Evolutionary conservation across 2,113 vertebrate species (phyloP).

Genomic region (Murina feae): DNA sequence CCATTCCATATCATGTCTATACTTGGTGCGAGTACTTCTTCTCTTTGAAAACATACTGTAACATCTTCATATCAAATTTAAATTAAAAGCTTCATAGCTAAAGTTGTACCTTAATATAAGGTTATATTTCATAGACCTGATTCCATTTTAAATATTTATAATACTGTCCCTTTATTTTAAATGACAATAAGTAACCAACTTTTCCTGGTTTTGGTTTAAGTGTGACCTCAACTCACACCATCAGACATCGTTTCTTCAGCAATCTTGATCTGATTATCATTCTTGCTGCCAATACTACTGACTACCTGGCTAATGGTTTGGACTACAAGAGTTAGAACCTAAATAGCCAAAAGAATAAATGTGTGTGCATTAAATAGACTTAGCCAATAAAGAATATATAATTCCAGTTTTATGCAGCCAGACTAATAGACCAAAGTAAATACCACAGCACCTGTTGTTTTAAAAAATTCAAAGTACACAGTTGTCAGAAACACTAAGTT

Average conservation of each 20-base stretch:
- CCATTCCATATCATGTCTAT: neutral
- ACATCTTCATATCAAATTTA: neutral
- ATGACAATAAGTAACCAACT: neutral
- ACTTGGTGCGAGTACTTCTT: neutral
- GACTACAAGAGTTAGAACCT: neutral
- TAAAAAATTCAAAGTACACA: neutral
- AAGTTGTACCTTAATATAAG: neutral
- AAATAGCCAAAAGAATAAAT: neutral
- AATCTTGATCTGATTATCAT: neutral
- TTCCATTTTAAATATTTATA: neutral
- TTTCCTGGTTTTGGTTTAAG: neutral
- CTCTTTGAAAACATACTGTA: neutral
- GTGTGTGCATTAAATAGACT: neutral
- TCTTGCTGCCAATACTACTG: neutral
- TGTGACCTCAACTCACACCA: neutral
- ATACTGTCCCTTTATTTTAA: constrained; percentile 2
- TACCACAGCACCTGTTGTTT: neutral
- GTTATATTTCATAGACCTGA: neutral
- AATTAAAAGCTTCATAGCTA: neutral
- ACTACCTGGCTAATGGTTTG: neutral
- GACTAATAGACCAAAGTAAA: neutral
- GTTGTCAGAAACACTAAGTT: neutral
- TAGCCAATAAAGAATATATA: neutral
- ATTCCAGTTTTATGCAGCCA: constrained; percentile 1
- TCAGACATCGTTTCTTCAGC: neutral